Evolutionary conservation across 2,888 invertebrate species (phyloP).

Genomic region (Polyommatus icarus): DNA sequence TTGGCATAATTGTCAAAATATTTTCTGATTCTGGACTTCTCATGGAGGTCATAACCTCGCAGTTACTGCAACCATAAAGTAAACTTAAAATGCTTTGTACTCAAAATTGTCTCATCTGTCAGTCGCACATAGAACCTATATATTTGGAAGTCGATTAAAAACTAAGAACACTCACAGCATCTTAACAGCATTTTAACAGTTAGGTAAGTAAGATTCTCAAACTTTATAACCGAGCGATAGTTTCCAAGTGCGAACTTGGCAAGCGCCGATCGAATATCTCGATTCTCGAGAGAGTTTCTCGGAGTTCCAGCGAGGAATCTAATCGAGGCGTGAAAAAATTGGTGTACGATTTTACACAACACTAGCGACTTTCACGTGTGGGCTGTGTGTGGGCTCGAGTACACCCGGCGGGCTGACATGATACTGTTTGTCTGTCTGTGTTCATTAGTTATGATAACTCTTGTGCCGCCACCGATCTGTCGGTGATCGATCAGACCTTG

Average conservation of each 20-base stretch:
- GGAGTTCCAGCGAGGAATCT: background rate
- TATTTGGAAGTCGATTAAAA: too few relatives aligned
- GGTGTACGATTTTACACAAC: slow-evolving; percentile 6
- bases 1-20: background rate
- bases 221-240: background rate
- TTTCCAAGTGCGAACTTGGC: background rate
- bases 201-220: background rate
- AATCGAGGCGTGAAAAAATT: slow-evolving; percentile 2
- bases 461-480: background rate
- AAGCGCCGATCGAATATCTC: background rate
- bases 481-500: slow-evolving; percentile 7
- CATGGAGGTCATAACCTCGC: too few relatives aligned
- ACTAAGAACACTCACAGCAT: too few relatives aligned
- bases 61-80: background rate
- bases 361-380: slow-evolving; percentile 20
- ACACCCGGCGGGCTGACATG: slow-evolving; percentile 7
- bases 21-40: background rate
- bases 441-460: slow-evolving; percentile 19
- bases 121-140: too few relatives aligned
- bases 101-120: background rate
- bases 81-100: background rate
- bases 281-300: slow-evolving; percentile 4
- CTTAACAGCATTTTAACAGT: too few relatives aligned
- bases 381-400: slow-evolving; percentile 15
- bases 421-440: slow-evolving; percentile 11